These are phyloP conservation scores for Cuniculus paca DNA, from an alignment of 2,797 vertebrate genomes.

Conservation along the genomic window DNA sequence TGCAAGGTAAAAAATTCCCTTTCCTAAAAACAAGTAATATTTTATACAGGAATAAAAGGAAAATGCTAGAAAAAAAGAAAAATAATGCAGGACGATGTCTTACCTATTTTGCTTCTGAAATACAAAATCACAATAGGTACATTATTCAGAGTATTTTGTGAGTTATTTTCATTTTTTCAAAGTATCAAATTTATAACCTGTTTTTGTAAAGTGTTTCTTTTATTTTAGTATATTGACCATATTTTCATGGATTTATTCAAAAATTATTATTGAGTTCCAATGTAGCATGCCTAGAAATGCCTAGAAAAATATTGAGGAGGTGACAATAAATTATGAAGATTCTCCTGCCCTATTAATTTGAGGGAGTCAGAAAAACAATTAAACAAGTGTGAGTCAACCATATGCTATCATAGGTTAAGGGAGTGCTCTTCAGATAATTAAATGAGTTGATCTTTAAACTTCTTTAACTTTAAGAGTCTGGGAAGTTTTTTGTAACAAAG, in stretches of 20 bases:
- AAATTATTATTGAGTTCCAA: slow-evolving; percentile 2
- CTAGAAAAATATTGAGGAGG: neutral
- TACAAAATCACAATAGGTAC: slow-evolving; percentile 1
- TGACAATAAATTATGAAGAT: slow-evolving; percentile 2
- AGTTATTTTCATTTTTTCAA: neutral
- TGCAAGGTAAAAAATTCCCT: neutral
- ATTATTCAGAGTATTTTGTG: slow-evolving; percentile 16
- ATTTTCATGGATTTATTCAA: neutral
- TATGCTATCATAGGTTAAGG: neutral
- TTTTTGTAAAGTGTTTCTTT: neutral
- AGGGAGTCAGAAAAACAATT: slow-evolving; percentile 30
- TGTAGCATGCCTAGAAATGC: neutral
- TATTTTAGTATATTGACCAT: neutral
- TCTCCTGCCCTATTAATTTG: neutral
- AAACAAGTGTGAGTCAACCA: neutral
- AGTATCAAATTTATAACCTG: neutral
- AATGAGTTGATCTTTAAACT: slow-evolving; percentile 61
- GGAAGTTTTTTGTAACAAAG: slow-evolving; percentile 18
- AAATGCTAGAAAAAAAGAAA: slow-evolving; percentile 39
- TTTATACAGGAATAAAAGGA: neutral
- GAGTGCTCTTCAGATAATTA: slow-evolving; percentile 27
- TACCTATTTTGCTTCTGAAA: slow-evolving; percentile 44
- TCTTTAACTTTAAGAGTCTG: neutral
- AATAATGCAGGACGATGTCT: neutral
- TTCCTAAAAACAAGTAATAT: neutral